These are phyloP conservation scores for Apostichopus japonicus DNA, from an alignment of 35 echinoderm and acorn worm genomes.

Conservation along the genomic window DNA sequence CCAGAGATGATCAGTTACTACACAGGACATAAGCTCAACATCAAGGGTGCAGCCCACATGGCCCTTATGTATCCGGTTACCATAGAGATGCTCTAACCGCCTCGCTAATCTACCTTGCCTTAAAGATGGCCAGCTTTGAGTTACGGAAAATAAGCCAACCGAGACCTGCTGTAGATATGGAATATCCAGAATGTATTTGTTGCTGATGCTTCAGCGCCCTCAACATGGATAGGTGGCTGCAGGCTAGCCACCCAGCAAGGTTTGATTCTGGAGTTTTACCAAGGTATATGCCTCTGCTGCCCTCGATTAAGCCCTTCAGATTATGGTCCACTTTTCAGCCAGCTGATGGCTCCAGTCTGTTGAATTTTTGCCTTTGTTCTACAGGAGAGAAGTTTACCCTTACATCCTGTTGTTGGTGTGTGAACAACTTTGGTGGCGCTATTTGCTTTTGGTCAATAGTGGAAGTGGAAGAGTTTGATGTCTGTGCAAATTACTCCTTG, in stretches of 20 bases:
- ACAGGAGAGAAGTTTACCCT: neutral
- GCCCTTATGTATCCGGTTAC: conserved; percentile 84
- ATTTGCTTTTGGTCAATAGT: neutral
- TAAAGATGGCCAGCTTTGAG: neutral
- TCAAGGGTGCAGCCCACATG: conserved; percentile 96
- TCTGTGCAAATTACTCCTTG: neutral
- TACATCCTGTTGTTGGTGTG: neutral
- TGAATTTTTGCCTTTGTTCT: neutral
- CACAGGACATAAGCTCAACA: conserved; percentile 95
- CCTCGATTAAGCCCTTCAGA: neutral
- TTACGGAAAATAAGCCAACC: neutral
- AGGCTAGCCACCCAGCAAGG: neutral
- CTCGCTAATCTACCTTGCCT: neutral
- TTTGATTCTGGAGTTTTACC: neutral
- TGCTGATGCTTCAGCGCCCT: neutral
- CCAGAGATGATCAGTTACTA: conserved; percentile 93
- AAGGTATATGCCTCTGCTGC: neutral
- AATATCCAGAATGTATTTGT: neutral
- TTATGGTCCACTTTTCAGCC: neutral
- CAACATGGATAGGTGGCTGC: neutral
- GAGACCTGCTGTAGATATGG: neutral
- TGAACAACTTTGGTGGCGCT: neutral
- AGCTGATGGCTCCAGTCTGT: neutral
- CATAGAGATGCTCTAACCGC: conserved; percentile 84
- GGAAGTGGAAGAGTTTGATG: neutral